Evolutionary conservation across 2,113 vertebrate species (phyloP).

Genomic region (Corapipo altera): DNA sequence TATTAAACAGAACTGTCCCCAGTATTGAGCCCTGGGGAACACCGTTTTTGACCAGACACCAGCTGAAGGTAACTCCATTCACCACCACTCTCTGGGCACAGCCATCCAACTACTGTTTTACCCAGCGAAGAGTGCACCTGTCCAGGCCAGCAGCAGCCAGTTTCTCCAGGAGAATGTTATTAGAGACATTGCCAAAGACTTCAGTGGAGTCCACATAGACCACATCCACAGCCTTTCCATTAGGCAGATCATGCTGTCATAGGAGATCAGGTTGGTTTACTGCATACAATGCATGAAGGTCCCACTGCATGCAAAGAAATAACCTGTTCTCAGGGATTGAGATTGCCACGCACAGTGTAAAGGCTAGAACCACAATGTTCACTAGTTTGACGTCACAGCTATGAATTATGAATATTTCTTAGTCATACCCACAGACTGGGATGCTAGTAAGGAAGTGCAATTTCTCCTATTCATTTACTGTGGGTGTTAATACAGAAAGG

Average conservation of each 20-base stretch:
- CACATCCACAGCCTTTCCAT: not conserved
- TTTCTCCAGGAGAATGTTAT: not conserved
- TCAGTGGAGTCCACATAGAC: not conserved
- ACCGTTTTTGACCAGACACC: not conserved
- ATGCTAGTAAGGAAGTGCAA: slow-evolving; percentile 21
- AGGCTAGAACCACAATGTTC: not conserved
- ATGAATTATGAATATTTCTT: slow-evolving; percentile 54
- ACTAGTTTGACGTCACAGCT: slow-evolving; percentile 10
- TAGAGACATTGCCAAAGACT: not conserved
- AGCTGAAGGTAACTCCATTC: not conserved
- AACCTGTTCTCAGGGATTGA: not conserved
- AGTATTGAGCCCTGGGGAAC: not conserved
- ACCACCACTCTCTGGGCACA: not conserved
- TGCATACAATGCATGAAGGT: fast-evolving
- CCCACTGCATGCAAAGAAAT: not conserved
- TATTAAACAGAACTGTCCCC: not conserved
- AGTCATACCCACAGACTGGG: slow-evolving; percentile 7
- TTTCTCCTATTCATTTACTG: slow-evolving; percentile 40
- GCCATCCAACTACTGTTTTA: not conserved
- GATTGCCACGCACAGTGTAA: not conserved
- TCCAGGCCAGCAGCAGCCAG: not conserved
- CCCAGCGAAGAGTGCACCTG: not conserved
- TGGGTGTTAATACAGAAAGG: slow-evolving; percentile 31
- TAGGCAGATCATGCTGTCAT: not conserved
- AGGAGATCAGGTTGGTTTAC: not conserved